Evolutionary conservation across 2,888 invertebrate genomes (phyloP).

Genomic region (Tachina lurida): DNA sequence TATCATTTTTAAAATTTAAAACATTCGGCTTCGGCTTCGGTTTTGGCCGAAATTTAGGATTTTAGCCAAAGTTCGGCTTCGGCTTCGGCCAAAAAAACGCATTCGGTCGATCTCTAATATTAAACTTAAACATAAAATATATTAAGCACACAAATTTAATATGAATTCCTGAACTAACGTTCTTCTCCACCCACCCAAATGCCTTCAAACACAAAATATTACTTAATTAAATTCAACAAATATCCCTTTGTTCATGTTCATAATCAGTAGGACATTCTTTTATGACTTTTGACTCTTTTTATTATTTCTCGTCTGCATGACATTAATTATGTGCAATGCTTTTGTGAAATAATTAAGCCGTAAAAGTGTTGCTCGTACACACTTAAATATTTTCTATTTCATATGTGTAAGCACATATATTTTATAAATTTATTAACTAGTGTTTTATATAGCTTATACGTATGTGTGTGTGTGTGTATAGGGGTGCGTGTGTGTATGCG

Average conservation of each 20-base stretch:
- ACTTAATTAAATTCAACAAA: conserved; percentile 21
- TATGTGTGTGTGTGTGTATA: background rate
- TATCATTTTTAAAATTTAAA: no score
- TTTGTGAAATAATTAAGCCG: conserved; percentile 58
- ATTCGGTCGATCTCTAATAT: no score
- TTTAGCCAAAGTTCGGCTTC: no score
- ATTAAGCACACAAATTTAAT: conserved; percentile 5
- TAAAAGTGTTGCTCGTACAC: conserved; percentile 23
- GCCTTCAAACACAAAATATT: background rate
- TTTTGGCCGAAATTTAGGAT: no score
- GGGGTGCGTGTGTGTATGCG: background rate
- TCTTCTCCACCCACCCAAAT: no score
- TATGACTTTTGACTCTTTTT: conserved; percentile 12
- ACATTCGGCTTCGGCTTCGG: no score
- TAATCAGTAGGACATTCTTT: conserved; percentile 24
- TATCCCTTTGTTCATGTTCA: conserved; percentile 7
- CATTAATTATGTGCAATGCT: conserved; percentile 59
- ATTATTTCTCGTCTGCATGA: background rate
- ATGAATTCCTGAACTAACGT: background rate
- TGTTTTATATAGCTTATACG: background rate
- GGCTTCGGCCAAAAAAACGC: no score
- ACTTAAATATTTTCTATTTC: conserved; percentile 33
- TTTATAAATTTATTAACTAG: conserved; percentile 36
- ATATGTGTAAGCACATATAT: conserved; percentile 14
- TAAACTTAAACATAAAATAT: background rate